A percentile compares a stretch with the other conserved stretches of the same genome.
These are phyloP conservation scores for Ennomos erosarius DNA, from an alignment of 2,888 invertebrate genomes.

Conservation along the genomic window DNA sequence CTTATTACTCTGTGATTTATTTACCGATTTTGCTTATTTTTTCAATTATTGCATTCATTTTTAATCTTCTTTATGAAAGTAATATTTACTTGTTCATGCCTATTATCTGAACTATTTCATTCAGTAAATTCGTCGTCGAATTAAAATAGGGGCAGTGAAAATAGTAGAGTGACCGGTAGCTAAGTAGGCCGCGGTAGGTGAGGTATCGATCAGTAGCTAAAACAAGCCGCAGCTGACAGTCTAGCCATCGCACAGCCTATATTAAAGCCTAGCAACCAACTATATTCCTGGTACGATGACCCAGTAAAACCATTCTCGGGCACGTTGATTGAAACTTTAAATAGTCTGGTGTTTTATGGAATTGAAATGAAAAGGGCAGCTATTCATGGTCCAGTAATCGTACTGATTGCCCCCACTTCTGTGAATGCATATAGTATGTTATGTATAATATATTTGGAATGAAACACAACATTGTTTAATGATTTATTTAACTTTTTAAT, in stretches of 20 bases:
- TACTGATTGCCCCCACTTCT: slow-evolving; percentile 31
- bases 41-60: no score
- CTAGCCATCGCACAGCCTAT: slow-evolving; percentile 64
- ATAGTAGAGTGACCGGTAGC: slow-evolving; percentile 66
- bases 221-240: slow-evolving; percentile 72
- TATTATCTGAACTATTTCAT: slow-evolving; percentile 29
- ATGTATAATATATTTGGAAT: slow-evolving; percentile 17
- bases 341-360: slow-evolving; percentile 60
- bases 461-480: slow-evolving; percentile 16
- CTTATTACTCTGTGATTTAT: no score
- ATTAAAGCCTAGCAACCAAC: slow-evolving; percentile 62
- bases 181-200: slow-evolving; percentile 48
- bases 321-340: slow-evolving; percentile 68
- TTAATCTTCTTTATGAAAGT: no score
- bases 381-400: slow-evolving; percentile 33
- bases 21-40: no score
- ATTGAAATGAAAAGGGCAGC: slow-evolving; percentile 56
- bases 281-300: slow-evolving; percentile 71
- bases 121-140: slow-evolving; percentile 55
- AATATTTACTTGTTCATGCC: no score
- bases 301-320: slow-evolving; percentile 68
- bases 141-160: slow-evolving; percentile 66
- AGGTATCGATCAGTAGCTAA: slow-evolving; percentile 79
- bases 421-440: slow-evolving; percentile 27
- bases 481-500: slow-evolving; percentile 34